Evolutionary conservation across 2,113 vertebrate species (phyloP).

Genomic region (Pachypanchax playfairii): DNA sequence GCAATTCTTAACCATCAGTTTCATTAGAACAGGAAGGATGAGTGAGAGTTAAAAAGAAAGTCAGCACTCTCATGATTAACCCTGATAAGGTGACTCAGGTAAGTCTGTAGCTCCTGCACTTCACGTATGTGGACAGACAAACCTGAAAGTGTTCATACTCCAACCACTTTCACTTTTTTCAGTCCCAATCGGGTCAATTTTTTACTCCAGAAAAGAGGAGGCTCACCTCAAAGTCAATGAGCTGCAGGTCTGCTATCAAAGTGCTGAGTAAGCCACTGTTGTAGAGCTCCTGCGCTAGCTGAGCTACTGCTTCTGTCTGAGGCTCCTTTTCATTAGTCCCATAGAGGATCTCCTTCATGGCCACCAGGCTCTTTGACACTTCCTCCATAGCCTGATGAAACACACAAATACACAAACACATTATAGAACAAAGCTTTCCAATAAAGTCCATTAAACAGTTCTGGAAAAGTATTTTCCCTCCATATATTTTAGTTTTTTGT

Average conservation of each 20-base stretch:
- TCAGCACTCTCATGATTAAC: slow-evolving; percentile 48
- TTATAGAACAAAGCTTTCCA: too few species aligned
- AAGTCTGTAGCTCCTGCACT: slow-evolving; percentile 18
- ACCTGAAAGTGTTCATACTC: too few species aligned
- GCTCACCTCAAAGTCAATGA: slow-evolving; percentile 95
- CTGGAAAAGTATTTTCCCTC: too few species aligned
- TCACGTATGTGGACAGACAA: background rate
- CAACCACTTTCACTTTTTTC: background rate
- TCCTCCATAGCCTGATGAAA: slow-evolving; percentile 89
- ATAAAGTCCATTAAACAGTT: too few species aligned
- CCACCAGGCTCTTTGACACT: slow-evolving; percentile 95
- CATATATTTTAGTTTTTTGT: too few species aligned
- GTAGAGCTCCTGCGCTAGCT: slow-evolving; percentile 94
- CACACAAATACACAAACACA: background rate
- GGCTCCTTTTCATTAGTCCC: slow-evolving; percentile 94
- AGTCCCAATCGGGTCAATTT: background rate
- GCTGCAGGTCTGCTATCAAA: slow-evolving; percentile 89
- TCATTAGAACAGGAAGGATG: slow-evolving; percentile 3
- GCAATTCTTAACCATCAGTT: slow-evolving; percentile 1
- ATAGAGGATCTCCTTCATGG: slow-evolving; percentile 96
- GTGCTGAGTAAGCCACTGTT: slow-evolving; percentile 93
- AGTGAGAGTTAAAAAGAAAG: slow-evolving; percentile 40
- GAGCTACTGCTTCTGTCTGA: slow-evolving; percentile 92
- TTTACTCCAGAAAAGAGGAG: background rate
- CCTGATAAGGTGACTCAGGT: slow-evolving; percentile 52